Evolutionary conservation across 2,797 vertebrate genomes (phyloP).

Genomic region (Pseudochromis fuscus): DNA sequence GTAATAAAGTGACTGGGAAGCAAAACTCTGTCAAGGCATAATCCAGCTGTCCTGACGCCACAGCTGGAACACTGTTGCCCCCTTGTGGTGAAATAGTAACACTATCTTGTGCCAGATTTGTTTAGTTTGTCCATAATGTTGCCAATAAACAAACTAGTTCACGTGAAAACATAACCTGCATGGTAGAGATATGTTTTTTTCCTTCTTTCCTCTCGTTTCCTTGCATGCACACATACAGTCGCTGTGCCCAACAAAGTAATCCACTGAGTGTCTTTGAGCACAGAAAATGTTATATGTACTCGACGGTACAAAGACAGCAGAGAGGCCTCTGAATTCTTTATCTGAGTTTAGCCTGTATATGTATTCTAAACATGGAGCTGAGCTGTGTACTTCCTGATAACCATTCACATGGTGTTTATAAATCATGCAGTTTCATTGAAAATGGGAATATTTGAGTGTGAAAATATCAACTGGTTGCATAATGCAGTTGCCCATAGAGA

Average conservation of each 20-base stretch:
- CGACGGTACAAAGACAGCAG: not conserved
- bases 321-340: not conserved
- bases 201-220: too few species aligned
- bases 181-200: too few species aligned
- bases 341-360: constrained; percentile 5
- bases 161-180: too few species aligned
- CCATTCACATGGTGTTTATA: constrained; percentile 4
- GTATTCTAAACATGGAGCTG: not conserved
- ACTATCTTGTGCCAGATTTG: too few species aligned
- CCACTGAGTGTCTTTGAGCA: not conserved
- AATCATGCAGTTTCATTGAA: not conserved
- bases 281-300: not conserved
- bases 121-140: too few species aligned
- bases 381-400: not conserved
- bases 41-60: too few species aligned
- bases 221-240: not conserved
- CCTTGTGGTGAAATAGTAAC: too few species aligned
- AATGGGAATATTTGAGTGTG: constrained; percentile 36
- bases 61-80: too few species aligned
- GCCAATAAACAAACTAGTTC: not conserved
- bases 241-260: not conserved
- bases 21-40: too few species aligned
- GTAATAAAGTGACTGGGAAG: constrained; percentile 1
- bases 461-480: constrained; percentile 23
- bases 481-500: constrained; percentile 20